Percentiles rank a stretch among this genome's conserved stretches.
phyloP scores from a whole-genome alignment of 2,797 vertebrate species.

The Hafferia zeledoni region DNA sequence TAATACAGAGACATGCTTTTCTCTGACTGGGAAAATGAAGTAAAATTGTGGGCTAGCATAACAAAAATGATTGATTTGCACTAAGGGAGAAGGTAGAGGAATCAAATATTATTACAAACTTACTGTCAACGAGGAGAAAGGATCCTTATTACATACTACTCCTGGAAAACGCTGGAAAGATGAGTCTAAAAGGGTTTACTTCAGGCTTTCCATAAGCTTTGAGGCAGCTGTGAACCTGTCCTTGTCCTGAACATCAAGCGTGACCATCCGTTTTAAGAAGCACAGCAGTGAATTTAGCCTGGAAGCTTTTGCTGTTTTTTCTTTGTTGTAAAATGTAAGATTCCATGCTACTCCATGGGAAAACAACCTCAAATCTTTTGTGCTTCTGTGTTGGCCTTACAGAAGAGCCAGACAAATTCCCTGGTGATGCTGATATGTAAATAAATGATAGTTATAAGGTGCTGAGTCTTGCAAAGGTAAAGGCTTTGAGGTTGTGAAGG shows the following conservation, averaged over 20 bases:
- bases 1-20: not conserved
- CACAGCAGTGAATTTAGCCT: not conserved
- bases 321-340: not conserved
- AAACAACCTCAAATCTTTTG: not conserved
- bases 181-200: not conserved
- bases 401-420: not conserved
- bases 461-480: not conserved
- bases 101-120: not conserved
- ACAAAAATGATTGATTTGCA: not conserved
- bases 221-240: not conserved
- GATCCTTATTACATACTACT: not conserved
- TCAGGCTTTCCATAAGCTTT: not conserved
- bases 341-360: not conserved
- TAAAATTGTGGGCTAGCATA: not conserved
- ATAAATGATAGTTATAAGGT: not conserved
- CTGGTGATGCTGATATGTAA: not conserved
- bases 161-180: not conserved
- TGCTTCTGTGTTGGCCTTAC: not conserved
- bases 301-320: not conserved
- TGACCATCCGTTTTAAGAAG: not conserved
- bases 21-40: not conserved
- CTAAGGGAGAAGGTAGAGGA: not conserved
- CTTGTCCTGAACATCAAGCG: rapidly evolving
- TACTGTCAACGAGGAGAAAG: not conserved
- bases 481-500: not conserved